Conservation (phyloP, 2,888 invertebrate genomes). For the Ophioninae sp. region DNA sequence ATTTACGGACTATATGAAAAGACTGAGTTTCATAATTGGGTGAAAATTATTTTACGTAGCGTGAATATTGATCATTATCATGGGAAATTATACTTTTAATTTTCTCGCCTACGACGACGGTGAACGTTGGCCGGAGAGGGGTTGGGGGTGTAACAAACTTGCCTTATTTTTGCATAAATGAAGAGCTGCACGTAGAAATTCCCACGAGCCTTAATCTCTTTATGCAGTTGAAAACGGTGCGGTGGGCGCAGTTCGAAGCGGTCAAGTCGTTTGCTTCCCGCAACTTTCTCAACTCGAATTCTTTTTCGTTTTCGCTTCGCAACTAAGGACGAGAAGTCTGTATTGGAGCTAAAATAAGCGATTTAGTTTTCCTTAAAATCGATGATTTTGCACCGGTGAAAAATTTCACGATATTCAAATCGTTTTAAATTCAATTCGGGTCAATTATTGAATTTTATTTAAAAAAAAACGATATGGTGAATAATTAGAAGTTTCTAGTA, state of each 20-base stretch:
- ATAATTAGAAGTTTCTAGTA: neutral
- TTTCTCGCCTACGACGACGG: neutral
- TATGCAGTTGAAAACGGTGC: conserved; percentile 13
- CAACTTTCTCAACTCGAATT: conserved; percentile 18
- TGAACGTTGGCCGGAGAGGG: neutral
- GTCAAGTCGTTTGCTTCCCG: conserved; percentile 11
- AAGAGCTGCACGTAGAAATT: conserved; percentile 26
- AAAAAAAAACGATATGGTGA: neutral
- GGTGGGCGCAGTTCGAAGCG: neutral
- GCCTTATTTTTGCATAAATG: conserved; percentile 25
- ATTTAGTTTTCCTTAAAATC: too few species aligned
- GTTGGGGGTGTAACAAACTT: conserved; percentile 9
- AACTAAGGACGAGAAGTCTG: neutral
- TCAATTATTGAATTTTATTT: neutral
- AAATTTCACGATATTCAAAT: too few species aligned
- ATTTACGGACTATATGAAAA: neutral
- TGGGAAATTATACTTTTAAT: conserved; percentile 41
- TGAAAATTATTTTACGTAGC: conserved; percentile 12
- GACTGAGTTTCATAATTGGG: conserved; percentile 1
- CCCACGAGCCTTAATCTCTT: conserved; percentile 37
- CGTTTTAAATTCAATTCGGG: too few species aligned
- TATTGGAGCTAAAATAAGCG: too few species aligned
- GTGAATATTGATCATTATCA: conserved; percentile 38
- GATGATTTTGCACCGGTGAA: too few species aligned
- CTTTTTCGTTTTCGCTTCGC: neutral